Evolutionary conservation across 2,113 vertebrate species (phyloP).

Genomic region (Microcebus lehilahytsara): DNA sequence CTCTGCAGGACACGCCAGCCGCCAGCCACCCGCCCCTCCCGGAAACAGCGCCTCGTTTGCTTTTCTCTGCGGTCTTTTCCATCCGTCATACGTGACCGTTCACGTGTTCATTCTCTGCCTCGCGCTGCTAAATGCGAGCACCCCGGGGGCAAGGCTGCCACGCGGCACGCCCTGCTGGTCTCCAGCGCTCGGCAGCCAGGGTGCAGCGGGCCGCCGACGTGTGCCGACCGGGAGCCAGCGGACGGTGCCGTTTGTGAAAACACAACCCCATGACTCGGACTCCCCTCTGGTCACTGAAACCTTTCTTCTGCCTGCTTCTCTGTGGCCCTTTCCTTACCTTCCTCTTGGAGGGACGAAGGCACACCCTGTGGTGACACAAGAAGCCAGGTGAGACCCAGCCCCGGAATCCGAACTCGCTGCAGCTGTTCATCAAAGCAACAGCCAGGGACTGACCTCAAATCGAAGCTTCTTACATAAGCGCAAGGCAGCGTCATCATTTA

Average conservation of each 20-base stretch:
- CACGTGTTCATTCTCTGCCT: not conserved
- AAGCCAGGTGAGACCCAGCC: not conserved
- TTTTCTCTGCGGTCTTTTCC: not conserved
- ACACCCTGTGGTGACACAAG: not conserved
- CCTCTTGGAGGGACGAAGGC: not conserved
- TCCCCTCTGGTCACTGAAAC: not conserved
- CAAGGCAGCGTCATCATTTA: not conserved
- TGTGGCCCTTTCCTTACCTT: not conserved
- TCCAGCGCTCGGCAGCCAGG: not conserved
- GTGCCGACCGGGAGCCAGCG: not conserved
- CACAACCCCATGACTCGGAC: not conserved
- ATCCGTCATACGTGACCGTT: not conserved
- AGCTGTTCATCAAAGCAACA: not conserved
- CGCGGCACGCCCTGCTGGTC: not conserved
- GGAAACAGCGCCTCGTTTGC: not conserved
- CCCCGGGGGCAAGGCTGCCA: not conserved
- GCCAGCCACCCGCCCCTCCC: not conserved
- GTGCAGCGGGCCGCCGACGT: not conserved
- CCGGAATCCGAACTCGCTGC: not conserved
- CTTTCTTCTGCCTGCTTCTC: not conserved
- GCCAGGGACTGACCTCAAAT: not conserved
- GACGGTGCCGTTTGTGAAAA: not conserved
- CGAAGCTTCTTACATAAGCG: not conserved
- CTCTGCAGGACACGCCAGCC: not conserved
- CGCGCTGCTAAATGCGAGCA: not conserved